These are phyloP conservation scores for Platycheirus rosarum DNA, from an alignment of 2,888 invertebrate genomes.

Conservation along the genomic window DNA sequence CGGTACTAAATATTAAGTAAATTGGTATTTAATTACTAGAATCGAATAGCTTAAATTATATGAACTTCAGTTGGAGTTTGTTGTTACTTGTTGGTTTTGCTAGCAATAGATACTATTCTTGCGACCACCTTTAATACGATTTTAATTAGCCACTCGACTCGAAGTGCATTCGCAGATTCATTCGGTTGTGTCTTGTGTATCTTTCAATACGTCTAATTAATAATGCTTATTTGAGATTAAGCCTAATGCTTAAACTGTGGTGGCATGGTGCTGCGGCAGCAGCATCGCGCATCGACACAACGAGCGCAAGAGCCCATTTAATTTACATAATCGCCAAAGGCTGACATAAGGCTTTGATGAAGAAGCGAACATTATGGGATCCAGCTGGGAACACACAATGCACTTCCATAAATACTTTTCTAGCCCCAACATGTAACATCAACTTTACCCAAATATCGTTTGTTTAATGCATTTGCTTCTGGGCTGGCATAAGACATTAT, in stretches of 20 bases:
- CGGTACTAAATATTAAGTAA: too few relatives aligned
- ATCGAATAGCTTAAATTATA: conserved; percentile 59
- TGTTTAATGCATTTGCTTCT: conserved; percentile 60
- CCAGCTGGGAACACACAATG: conserved; percentile 28
- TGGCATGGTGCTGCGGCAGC: background rate
- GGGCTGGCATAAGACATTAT: conserved; percentile 50
- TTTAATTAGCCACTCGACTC: conserved; percentile 58
- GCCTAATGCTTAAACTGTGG: conserved; percentile 46
- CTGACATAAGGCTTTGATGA: conserved; percentile 46
- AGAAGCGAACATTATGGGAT: conserved; percentile 65
- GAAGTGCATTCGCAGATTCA: conserved; percentile 26
- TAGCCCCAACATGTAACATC: conserved; percentile 20
- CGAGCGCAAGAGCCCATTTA: conserved; percentile 61
- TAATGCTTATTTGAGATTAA: conserved; percentile 71
- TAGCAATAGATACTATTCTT: too few relatives aligned
- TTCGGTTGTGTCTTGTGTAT: conserved; percentile 39
- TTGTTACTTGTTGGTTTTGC: too few relatives aligned
- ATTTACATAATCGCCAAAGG: conserved; percentile 66
- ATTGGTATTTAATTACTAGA: conserved; percentile 65
- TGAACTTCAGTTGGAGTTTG: background rate
- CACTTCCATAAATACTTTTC: background rate
- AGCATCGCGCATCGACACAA: background rate
- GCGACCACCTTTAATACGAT: too few relatives aligned
- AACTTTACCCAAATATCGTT: conserved; percentile 45
- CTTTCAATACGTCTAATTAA: conserved; percentile 67